Evolutionary conservation across 2,888 invertebrate species (phyloP), one percentile per base, ranked within the genome.

Genomic region (Acronicta alni): DNA sequence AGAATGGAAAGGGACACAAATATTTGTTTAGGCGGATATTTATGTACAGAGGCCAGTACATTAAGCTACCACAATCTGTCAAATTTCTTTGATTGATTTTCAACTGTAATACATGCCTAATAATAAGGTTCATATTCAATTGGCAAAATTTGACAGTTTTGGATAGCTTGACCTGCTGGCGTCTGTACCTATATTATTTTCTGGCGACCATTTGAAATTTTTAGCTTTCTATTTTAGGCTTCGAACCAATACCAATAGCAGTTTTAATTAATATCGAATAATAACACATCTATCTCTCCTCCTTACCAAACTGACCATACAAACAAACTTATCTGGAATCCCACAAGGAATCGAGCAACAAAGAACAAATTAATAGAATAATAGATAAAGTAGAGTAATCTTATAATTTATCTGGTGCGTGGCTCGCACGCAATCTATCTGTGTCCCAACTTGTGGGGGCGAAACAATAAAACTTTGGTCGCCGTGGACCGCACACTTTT

Each of bases 351-450:
- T 54, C 35, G 35, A 12, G 17, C 10, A 43, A 39, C 44, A 45
- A 49, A 16, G 47, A 57, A 48, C 38, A 57, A 73, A 69, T 69
- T 69, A 65, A 73, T 72, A 62, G 61, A 72, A 73, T 73, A 73
- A 73, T 69, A 73, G 59, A 72, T 73, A 62, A 59, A 72, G 56
- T 54, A 51, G 42, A 23, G 52, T 45, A 66, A 66, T 74, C 74
- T 69, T 72, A 72, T 64, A 74, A 74, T 69, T 62, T 61, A 73
- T 63, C 58, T 45, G 54, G 16, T 55, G 61, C 35, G 43, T 45
- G 18, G 44, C 48, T 39, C 37, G 41, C 45, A 44, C 48, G 70
- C 66, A 65, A 73, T 73, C 58, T 66, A n/a, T 73, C 74, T 59
- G 32, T 59, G 66, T 74, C 74, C 10, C 35, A 60, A 73, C 43